Percentiles rank a stretch among this genome's conserved stretches.
Conservation (phyloP, 2,113 vertebrate species). For the Agapornis roseicollis region DNA sequence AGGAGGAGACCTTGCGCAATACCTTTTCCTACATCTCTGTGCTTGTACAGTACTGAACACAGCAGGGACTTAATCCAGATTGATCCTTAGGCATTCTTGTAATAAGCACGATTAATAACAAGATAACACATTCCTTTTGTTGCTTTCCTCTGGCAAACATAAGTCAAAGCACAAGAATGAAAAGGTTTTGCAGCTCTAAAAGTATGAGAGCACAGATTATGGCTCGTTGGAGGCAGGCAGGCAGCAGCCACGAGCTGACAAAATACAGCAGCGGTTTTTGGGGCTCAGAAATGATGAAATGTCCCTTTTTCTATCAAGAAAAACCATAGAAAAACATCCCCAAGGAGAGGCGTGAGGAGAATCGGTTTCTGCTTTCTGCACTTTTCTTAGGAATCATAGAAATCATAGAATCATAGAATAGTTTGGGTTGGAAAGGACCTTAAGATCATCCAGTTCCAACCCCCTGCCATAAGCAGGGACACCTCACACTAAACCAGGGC, state of each 20-base stretch:
- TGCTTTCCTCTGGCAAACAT: not conserved
- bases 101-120: not conserved
- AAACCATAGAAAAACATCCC: not conserved
- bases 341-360: not conserved
- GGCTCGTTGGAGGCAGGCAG: not conserved
- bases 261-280: not conserved
- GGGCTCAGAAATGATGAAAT: not conserved
- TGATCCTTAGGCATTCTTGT: not conserved
- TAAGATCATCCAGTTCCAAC: too few relatives aligned
- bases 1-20: not conserved
- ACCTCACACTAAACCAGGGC: too few relatives aligned
- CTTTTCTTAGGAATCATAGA: not conserved
- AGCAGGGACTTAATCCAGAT: not conserved
- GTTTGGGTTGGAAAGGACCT: too few relatives aligned
- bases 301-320: not conserved
- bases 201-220: not conserved
- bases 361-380: not conserved
- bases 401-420: too few relatives aligned
- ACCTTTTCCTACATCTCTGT: not conserved
- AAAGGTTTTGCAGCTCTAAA: not conserved
- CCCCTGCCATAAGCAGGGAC: too few relatives aligned
- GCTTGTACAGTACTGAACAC: not conserved
- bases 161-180: not conserved
- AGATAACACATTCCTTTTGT: not conserved
- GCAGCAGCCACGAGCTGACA: not conserved